phyloP scores from a whole-genome alignment of 2,797 vertebrate species.

The Anas acuta region DNA sequence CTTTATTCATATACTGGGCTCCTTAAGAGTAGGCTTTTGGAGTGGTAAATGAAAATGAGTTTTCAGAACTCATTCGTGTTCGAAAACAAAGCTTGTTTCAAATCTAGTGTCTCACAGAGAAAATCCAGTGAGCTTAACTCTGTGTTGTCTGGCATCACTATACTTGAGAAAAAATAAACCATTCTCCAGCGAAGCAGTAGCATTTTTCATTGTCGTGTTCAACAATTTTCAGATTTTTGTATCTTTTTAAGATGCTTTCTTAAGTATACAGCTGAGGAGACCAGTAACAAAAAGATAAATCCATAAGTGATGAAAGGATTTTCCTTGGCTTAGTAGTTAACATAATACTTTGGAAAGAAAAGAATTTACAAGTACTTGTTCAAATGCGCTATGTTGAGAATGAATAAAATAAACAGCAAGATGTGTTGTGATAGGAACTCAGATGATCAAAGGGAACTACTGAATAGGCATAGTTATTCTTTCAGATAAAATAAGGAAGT shows the following conservation, averaged over 20 bases:
- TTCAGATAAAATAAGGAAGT: constrained; percentile 76
- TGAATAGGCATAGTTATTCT: constrained; percentile 72
- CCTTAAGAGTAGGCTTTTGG: constrained; percentile 7
- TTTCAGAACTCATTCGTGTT: constrained; percentile 23
- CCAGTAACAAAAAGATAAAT: constrained; percentile 63
- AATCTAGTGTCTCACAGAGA: constrained; percentile 25
- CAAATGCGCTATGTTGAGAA: constrained; percentile 43
- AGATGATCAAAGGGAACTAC: constrained; percentile 72
- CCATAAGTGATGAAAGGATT: constrained; percentile 64
- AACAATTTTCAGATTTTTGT: constrained; percentile 24
- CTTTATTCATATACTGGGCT: constrained; percentile 5
- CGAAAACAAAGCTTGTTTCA: constrained; percentile 35
- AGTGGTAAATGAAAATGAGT: constrained; percentile 3
- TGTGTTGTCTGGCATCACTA: constrained; percentile 23
- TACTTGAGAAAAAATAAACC: background rate
- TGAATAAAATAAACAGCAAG: constrained; percentile 77
- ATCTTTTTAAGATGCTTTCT: constrained; percentile 60
- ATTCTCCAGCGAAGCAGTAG: background rate
- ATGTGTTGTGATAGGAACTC: constrained; percentile 69
- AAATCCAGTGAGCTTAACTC: constrained; percentile 56
- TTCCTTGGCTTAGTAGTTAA: constrained; percentile 63
- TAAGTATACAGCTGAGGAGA: constrained; percentile 51
- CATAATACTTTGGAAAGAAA: constrained; percentile 72
- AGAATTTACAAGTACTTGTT: constrained; percentile 67
- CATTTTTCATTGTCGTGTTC: constrained; percentile 23